Evolutionary conservation across 2,797 vertebrate species (phyloP), one percentile per base, ranked within the genome.

Genomic region (Morus bassanus): DNA sequence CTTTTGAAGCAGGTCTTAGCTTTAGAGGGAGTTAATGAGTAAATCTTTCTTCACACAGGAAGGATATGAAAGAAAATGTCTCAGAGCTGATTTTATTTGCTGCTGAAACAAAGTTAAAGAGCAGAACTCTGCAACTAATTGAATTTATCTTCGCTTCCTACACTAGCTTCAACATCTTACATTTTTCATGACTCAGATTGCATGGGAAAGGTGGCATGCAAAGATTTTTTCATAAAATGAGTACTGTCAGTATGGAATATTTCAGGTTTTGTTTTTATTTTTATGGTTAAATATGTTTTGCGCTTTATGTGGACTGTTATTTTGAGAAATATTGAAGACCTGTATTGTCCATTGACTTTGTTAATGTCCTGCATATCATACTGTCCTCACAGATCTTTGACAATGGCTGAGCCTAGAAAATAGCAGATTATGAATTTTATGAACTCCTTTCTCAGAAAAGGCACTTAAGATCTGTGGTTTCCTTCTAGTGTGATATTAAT

Each of bases 401-500:
- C n/a, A 83, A 60, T 67, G 30, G 6, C 18, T 73, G 75, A 84
- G 65, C 50, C 45, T 90, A 69, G 65, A 75, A 95, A 91, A 90
- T 33, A 89, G 60, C 30, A 88, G 16, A 77, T 70, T 68, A 85
- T 54, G 15, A 81, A 75, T 88, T 86, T 89, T 68, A 84, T 78
- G 9, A 68, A 41, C 22, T 50, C 7, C 10, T 86, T 85, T 82
- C 91, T 94, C 89, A 72, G 68, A 93, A 95, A 95, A 11, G 21
- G 59, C 73, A 45, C 76, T 88, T 61, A 73, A 53, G 45, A 70
- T 37, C 41, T 65, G 85, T 57, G 35, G 54, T 78, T 94, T 93
- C 90, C 69, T 95, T 94, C 69, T 76, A 54, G 57, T 41, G 43
- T 79, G 91, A 73, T 59, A 79, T 84, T 88, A 95, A 88, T 63